These are phyloP conservation scores for Megamerina dolium DNA, from an alignment of 2,888 invertebrate species.

Conservation along the genomic window DNA sequence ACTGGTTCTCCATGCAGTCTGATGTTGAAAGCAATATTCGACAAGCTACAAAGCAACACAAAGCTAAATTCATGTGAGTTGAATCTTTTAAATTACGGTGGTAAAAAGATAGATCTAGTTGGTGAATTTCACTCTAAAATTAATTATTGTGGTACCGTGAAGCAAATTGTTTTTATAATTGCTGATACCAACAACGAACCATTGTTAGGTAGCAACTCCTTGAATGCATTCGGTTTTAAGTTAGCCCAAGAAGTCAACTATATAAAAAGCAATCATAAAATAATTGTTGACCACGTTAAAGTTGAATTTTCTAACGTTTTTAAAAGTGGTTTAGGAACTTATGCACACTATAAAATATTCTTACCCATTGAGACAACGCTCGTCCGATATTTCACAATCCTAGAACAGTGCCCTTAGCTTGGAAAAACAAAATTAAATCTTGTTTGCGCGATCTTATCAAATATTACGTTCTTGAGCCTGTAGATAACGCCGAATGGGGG, in stretches of 20 bases:
- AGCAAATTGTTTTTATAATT: too few species aligned
- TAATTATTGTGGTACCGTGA: too few species aligned
- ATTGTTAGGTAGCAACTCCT: too few species aligned
- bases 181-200: too few species aligned
- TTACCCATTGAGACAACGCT: too few species aligned
- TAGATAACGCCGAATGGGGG: slow-evolving; percentile 17
- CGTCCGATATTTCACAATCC: too few species aligned
- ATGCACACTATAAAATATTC: background rate
- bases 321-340: background rate
- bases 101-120: background rate
- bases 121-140: too few species aligned
- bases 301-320: background rate
- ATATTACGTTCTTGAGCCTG: slow-evolving; percentile 19
- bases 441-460: slow-evolving; percentile 14
- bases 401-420: too few species aligned
- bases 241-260: too few species aligned
- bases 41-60: slow-evolving; percentile 2
- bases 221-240: slow-evolving; percentile 13
- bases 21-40: slow-evolving; percentile 11
- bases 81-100: background rate
- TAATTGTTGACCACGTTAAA: background rate
- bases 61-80: background rate
- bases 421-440: background rate
- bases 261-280: too few species aligned
- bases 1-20: slow-evolving; percentile 13